These are phyloP conservation scores for Rhabdophis nuchalis DNA, from an alignment of 2,797 vertebrate species.

Conservation along the genomic window DNA sequence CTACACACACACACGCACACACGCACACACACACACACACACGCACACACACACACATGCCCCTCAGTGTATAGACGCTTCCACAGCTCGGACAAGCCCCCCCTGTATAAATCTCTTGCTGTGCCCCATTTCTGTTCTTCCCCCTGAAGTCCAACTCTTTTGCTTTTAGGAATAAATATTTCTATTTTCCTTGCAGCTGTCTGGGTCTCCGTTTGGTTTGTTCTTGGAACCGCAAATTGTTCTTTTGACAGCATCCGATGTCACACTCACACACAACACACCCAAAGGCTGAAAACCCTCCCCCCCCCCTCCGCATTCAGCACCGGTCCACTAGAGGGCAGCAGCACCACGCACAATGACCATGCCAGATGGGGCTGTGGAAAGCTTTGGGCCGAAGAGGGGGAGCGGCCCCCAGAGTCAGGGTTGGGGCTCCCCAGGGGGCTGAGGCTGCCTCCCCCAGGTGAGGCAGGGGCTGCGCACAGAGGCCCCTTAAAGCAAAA, in stretches of 20 bases:
- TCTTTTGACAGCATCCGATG: not conserved
- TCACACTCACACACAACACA: not conserved
- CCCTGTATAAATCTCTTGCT: too few relatives aligned
- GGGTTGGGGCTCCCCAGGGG: not conserved
- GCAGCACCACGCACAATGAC: rapidly evolving
- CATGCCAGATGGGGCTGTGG: too few relatives aligned
- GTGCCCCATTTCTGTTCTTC: not conserved
- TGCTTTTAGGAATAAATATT: not conserved
- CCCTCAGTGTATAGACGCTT: not conserved
- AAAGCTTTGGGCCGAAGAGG: rapidly evolving
- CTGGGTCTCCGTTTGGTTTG: not conserved
- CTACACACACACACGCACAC: not conserved
- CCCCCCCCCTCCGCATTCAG: too few relatives aligned
- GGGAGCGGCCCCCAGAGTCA: too few relatives aligned
- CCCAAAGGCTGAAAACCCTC: too few relatives aligned
- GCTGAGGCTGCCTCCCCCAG: not conserved
- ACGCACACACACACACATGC: too few relatives aligned
- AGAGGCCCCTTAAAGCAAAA: not conserved
- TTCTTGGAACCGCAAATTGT: not conserved
- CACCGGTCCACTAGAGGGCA: not conserved
- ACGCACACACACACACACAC: too few relatives aligned
- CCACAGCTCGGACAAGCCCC: too few relatives aligned
- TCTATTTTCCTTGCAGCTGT: not conserved
- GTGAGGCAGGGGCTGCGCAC: not conserved
- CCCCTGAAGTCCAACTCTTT: not conserved